Evolutionary conservation across 2,888 invertebrate species (phyloP), one percentile per base, ranked within the genome.

Genomic region (Eulithis testata): DNA sequence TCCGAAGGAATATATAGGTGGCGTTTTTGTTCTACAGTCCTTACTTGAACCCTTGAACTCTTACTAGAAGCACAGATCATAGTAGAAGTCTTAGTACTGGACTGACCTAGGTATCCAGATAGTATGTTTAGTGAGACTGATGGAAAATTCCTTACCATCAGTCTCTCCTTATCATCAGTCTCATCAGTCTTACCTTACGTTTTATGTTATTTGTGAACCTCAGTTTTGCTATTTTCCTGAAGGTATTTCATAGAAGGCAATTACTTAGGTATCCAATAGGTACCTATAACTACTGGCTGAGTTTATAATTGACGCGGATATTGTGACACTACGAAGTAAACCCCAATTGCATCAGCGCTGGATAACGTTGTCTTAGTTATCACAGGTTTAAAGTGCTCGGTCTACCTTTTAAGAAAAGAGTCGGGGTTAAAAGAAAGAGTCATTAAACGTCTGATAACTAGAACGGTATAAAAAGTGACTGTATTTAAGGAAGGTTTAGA

Each of bases 311-410:
- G 58, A 50, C 27, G 50, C 58, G 58, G 51, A 51, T 51, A 51
- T 59, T 51, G 58, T 51, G 50, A 44, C 50, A 55, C 57, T 27
- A 14, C 51, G 70, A 59, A 59, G 27, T 11, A 50, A 55, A 61
- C 55, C 7, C 21, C 9, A 8, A 14, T 49, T 49, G 49, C 14
- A 49, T 49, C 21, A 49, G 1, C 14, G 49, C 9, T 49, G 21
- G 21, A 6, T 12, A 12, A 12, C 12, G 12, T 47, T 47, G 9
- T 40, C 8, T 40, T 40, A 40, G 9, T 8, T 40, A 11, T 40
- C 8, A 40, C 9, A 8, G 0, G 31, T 6, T 45, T 47, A 47
- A 12, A 12, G 12, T 12, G 47, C 47, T 47, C 12, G 47, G 6
- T 47, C 8, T 47, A 5, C n/a, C 47, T 6, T 47, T 14, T 8